Evolutionary conservation across 2,797 vertebrate species (phyloP).

Genomic region (Cossypha heuglini): DNA sequence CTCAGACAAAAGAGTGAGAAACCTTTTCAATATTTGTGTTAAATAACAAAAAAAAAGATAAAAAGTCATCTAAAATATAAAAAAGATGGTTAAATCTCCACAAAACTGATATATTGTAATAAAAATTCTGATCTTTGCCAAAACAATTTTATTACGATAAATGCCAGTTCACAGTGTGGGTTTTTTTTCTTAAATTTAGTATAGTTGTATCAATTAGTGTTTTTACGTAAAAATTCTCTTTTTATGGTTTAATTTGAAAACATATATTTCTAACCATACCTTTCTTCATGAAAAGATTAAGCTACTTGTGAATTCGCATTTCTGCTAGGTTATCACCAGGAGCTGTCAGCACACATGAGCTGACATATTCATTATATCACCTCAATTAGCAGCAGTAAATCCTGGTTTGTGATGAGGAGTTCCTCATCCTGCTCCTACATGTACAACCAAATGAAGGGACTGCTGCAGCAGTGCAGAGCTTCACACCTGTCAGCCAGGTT

Average conservation of each 20-base stretch:
- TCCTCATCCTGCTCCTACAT: not conserved
- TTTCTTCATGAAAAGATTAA: not conserved
- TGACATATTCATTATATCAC: not conserved
- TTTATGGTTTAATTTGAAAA: not conserved
- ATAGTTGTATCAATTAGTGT: not conserved
- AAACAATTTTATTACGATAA: not conserved
- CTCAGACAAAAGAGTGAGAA: not conserved
- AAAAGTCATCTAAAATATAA: not conserved
- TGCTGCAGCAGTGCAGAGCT: not conserved
- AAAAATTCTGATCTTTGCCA: not conserved
- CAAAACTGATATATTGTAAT: not conserved
- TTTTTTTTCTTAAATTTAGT: not conserved
- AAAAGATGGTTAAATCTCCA: not conserved
- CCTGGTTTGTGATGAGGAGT: not conserved
- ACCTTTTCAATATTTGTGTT: not conserved
- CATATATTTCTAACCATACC: not conserved
- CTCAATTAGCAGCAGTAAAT: not conserved
- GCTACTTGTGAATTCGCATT: not conserved
- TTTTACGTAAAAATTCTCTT: not conserved
- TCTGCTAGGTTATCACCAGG: not conserved
- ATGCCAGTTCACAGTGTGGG: not conserved
- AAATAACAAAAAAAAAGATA: not conserved
- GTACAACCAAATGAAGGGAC: not conserved
- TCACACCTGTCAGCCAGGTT: not conserved
- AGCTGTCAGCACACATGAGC: not conserved